A percentile compares a stretch with the other conserved stretches of the same genome.
These are phyloP conservation scores for Rhynchophorus ferrugineus DNA, from an alignment of 1,140 invertebrate species.

Conservation along the genomic window DNA sequence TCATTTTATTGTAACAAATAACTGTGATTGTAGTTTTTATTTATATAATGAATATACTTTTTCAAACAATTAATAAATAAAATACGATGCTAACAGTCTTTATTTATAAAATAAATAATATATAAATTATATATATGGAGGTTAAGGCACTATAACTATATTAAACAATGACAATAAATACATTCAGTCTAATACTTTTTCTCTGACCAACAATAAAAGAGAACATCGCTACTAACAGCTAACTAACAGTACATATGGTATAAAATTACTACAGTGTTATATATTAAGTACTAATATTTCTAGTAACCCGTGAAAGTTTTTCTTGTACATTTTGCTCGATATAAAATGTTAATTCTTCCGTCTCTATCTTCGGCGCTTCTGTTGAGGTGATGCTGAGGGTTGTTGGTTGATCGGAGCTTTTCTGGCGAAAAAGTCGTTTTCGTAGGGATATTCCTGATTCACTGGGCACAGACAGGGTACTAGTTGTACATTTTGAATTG, in stretches of 20 bases:
- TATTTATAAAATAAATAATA: slow-evolving; percentile 10
- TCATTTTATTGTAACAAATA: no score
- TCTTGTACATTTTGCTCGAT: no score
- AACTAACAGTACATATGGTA: no score
- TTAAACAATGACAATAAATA: no score
- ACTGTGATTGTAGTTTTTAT: no score
- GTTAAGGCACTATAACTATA: background rate
- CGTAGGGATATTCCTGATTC: slow-evolving; percentile 20
- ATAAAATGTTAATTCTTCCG: background rate
- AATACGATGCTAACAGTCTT: slow-evolving; percentile 4
- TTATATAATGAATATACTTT: no score
- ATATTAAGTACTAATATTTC: no score
- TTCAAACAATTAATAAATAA: background rate
- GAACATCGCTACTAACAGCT: no score
- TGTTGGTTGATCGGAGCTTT: slow-evolving; percentile 9
- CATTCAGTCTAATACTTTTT: no score
- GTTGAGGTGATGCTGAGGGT: background rate
- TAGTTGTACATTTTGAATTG: slow-evolving; percentile 43
- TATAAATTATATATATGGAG: background rate
- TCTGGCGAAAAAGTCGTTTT: slow-evolving; percentile 10
- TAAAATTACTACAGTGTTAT: no score
- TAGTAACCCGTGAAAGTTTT: no score
- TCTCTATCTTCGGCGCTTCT: slow-evolving; percentile 8
- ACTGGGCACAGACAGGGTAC: slow-evolving; percentile 49
- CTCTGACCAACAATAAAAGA: no score